Percentiles rank a stretch among this genome's conserved stretches.
Conservation (phyloP, 2,888 invertebrate genomes). For the Erebia palarica region DNA sequence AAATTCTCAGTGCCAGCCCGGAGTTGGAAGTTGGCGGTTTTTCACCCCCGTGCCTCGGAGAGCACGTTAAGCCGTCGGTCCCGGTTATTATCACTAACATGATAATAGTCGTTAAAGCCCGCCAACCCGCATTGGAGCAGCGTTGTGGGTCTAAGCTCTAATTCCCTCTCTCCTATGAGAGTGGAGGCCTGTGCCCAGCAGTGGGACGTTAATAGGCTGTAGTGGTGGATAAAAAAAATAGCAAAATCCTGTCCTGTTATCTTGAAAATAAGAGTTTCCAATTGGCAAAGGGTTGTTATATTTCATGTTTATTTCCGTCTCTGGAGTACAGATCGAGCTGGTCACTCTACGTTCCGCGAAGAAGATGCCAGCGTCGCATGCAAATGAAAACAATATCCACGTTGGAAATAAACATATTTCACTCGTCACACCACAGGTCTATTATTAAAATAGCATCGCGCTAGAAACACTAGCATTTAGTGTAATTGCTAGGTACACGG, state of each 20-base stretch:
- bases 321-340: slow-evolving; percentile 14
- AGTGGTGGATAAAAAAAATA: too few relatives aligned
- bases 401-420: slow-evolving; percentile 36
- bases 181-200: too few relatives aligned
- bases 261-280: not conserved
- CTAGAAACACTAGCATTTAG: slow-evolving; percentile 18
- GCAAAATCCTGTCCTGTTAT: not conserved
- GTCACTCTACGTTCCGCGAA: slow-evolving; percentile 42
- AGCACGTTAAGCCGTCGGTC: too few relatives aligned
- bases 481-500: slow-evolving; percentile 11
- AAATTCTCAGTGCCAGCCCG: too few relatives aligned
- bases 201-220: too few relatives aligned
- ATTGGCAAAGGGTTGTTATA: not conserved
- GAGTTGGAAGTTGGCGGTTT: too few relatives aligned
- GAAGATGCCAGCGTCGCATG: slow-evolving; percentile 42
- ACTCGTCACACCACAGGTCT: slow-evolving; percentile 25
- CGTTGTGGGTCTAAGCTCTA: too few relatives aligned
- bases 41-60: too few relatives aligned
- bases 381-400: slow-evolving; percentile 49
- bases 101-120: too few relatives aligned
- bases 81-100: too few relatives aligned
- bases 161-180: too few relatives aligned
- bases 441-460: slow-evolving; percentile 23
- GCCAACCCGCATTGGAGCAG: too few relatives aligned
- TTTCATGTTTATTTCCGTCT: slow-evolving; percentile 5